phyloP scores from a whole-genome alignment of 2,888 invertebrate species.

The Sialis lutaria region DNA sequence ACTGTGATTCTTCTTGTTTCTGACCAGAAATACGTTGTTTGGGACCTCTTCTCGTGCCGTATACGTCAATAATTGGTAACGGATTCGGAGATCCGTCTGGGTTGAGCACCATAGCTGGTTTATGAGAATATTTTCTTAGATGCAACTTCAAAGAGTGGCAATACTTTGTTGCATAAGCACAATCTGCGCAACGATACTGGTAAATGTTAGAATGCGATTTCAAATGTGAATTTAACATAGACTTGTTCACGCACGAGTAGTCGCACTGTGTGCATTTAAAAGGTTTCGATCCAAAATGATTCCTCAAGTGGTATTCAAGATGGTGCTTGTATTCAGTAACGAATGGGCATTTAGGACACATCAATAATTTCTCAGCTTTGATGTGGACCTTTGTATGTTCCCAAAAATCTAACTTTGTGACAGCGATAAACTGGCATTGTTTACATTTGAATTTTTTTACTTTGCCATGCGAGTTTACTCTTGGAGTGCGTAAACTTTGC shows the following conservation, averaged over 20 bases:
- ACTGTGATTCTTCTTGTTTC: conserved; percentile 2
- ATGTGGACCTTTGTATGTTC: conserved; percentile 82
- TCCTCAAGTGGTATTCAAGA: conserved; percentile 88
- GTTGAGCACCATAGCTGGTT: conserved; percentile 78
- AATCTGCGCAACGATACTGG: conserved; percentile 84
- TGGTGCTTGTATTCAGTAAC: conserved; percentile 99
- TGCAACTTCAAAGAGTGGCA: conserved; percentile 95
- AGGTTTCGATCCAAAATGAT: conserved; percentile 90
- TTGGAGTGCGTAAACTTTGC: conserved; percentile 38
- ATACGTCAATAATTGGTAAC: conserved; percentile 74
- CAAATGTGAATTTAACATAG: conserved; percentile 96
- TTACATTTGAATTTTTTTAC: conserved; percentile 85
- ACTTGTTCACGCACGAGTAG: conserved; percentile 92
- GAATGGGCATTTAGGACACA: conserved; percentile 86
- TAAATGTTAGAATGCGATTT: conserved; percentile 90
- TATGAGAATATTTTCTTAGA: conserved; percentile 78
- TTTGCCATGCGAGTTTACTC: conserved; percentile 64
- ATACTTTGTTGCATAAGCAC: conserved; percentile 94
- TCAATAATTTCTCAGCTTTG: conserved; percentile 77
- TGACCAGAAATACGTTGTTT: conserved; percentile 32
- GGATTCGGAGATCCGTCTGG: conserved; percentile 81
- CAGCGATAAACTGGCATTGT: conserved; percentile 70
- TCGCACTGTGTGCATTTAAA: conserved; percentile 82
- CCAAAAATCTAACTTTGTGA: conserved; percentile 88
- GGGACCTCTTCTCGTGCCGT: conserved; percentile 77